Percentiles rank a stretch among this genome's conserved stretches.
phyloP scores from a whole-genome alignment of 2,797 vertebrate genomes.

The Sebastes aleutianus region DNA sequence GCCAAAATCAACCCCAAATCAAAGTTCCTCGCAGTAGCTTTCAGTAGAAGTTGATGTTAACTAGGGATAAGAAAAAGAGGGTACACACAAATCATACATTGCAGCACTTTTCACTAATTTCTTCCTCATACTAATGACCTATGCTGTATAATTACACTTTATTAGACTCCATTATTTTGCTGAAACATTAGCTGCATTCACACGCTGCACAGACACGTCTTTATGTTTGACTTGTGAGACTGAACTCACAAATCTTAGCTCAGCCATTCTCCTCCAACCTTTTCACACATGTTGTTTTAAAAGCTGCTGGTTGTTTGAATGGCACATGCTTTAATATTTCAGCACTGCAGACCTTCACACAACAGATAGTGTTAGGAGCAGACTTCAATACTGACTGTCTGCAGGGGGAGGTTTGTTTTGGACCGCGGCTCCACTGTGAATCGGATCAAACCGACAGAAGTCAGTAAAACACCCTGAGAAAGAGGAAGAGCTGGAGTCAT shows the following conservation, averaged over 20 bases:
- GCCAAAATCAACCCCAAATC: too few species aligned
- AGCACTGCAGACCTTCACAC: conserved; percentile 10
- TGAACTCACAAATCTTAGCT: not conserved
- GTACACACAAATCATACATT: not conserved
- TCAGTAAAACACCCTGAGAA: conserved; percentile 30
- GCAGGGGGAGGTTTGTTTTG: conserved; percentile 54
- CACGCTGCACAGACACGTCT: not conserved
- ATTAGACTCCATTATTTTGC: not conserved
- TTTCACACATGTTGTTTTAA: conserved; percentile 36
- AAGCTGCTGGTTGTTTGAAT: conserved; percentile 30
- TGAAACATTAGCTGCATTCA: not conserved
- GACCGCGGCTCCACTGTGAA: conserved; percentile 8
- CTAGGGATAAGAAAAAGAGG: not conserved
- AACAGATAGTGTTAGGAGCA: conserved; percentile 2
- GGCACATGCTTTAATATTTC: conserved; percentile 26
- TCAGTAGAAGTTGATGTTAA: not conserved
- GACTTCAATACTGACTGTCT: conserved; percentile 55
- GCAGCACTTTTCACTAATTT: not conserved
- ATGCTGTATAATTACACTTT: not conserved
- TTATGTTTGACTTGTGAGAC: not conserved
- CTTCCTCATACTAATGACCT: not conserved
- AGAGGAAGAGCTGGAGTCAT: conserved; percentile 1
- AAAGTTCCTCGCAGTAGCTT: not conserved
- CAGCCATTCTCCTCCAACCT: not conserved
- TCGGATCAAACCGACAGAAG: conserved; percentile 11